Evolutionary conservation across 2,113 vertebrate genomes (phyloP).

Genomic region (Melanostigma gelatinosum): DNA sequence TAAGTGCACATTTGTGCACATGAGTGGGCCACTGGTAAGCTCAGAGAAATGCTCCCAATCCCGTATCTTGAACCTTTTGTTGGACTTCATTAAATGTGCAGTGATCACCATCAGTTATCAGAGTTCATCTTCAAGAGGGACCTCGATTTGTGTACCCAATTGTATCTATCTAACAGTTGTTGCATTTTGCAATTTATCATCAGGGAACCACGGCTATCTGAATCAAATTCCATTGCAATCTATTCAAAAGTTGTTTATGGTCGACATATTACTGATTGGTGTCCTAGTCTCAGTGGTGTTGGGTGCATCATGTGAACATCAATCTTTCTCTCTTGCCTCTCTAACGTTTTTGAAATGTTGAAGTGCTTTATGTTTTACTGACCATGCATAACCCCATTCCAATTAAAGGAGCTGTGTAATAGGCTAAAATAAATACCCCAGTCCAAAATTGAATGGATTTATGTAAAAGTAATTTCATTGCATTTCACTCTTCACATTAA

Average conservation of each 20-base stretch:
- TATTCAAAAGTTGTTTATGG: background rate
- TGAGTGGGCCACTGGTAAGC: too few relatives aligned
- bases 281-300: background rate
- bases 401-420: background rate
- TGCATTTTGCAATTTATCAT: too few relatives aligned
- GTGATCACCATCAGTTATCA: background rate
- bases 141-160: background rate
- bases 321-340: background rate
- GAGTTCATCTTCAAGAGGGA: background rate
- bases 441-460: constrained; percentile 10
- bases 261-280: background rate
- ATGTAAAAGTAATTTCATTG: background rate
- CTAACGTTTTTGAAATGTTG: background rate
- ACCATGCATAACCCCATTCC: background rate
- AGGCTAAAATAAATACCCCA: constrained; percentile 5
- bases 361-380: background rate
- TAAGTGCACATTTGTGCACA: too few relatives aligned
- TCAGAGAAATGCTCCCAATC: too few relatives aligned
- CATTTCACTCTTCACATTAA: constrained; percentile 17
- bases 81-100: background rate
- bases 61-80: too few relatives aligned
- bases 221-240: too few relatives aligned
- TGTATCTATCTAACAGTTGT: background rate
- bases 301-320: background rate
- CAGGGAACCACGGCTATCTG: too few relatives aligned